These are phyloP conservation scores for Galbula dea DNA, from an alignment of 2,113 vertebrate genomes.

Conservation along the genomic window DNA sequence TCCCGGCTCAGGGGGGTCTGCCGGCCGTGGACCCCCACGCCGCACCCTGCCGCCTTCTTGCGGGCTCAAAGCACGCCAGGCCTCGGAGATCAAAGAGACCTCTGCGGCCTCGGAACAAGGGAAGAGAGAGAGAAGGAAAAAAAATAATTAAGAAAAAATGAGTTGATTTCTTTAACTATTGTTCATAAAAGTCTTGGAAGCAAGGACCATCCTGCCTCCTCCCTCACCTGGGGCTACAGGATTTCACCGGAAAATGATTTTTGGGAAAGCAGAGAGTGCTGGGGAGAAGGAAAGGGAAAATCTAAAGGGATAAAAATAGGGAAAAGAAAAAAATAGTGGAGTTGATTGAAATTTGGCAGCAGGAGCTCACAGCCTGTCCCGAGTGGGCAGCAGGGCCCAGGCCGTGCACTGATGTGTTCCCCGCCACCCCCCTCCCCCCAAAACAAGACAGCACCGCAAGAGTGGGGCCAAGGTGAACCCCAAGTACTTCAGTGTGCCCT, in stretches of 20 bases:
- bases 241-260: not conserved
- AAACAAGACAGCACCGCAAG: not conserved
- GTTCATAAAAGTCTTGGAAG: conserved; percentile 37
- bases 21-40: not conserved
- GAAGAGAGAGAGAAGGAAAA: not conserved
- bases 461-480: not conserved
- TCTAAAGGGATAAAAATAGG: fast-evolving
- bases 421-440: not conserved
- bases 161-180: conserved; percentile 10
- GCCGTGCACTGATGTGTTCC: not conserved
- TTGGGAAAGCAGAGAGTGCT: not conserved
- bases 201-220: not conserved
- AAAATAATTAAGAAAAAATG: not conserved
- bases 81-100: conserved; percentile 49
- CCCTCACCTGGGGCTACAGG: not conserved
- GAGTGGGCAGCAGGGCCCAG: too few species aligned
- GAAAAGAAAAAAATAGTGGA: not conserved
- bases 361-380: not conserved
- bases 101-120: not conserved
- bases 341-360: not conserved
- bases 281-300: not conserved
- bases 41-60: not conserved
- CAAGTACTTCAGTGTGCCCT: fast-evolving
- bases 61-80: conserved; percentile 26
- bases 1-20: not conserved